These are phyloP conservation scores for Hydraecia micacea DNA, from an alignment of 2,888 invertebrate species.

Conservation along the genomic window DNA sequence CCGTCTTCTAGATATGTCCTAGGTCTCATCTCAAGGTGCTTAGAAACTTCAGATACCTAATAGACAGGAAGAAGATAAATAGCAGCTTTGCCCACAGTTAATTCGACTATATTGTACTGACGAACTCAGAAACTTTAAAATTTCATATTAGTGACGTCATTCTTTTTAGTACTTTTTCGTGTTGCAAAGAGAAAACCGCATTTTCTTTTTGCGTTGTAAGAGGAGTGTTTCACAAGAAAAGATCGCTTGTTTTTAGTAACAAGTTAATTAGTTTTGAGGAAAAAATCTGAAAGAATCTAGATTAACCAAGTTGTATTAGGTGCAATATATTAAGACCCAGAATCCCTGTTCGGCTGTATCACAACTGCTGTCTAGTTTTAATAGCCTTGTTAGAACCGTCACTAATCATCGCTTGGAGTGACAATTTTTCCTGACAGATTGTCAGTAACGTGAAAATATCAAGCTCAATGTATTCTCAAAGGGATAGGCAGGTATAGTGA, in stretches of 20 bases:
- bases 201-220: neutral
- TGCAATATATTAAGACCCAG: neutral
- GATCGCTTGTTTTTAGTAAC: neutral
- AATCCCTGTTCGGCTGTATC: neutral
- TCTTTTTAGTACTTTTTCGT: neutral
- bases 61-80: slow-evolving; percentile 45
- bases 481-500: no score
- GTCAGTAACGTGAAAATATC: neutral
- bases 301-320: neutral
- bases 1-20: neutral
- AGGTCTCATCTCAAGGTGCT: slow-evolving; percentile 34
- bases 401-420: neutral
- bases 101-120: slow-evolving; percentile 25
- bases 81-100: slow-evolving; percentile 27
- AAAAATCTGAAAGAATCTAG: neutral
- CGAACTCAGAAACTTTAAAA: neutral
- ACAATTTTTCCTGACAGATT: neutral
- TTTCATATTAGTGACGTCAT: neutral
- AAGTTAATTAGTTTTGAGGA: neutral
- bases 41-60: slow-evolving; percentile 12
- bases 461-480: neutral
- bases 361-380: neutral
- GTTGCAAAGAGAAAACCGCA: no score
- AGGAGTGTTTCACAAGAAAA: slow-evolving; percentile 8
- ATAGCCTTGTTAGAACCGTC: slow-evolving; percentile 7